Conservation (phyloP, 35 echinoderm and acorn worm species). For the Stichopus chloronotus region DNA sequence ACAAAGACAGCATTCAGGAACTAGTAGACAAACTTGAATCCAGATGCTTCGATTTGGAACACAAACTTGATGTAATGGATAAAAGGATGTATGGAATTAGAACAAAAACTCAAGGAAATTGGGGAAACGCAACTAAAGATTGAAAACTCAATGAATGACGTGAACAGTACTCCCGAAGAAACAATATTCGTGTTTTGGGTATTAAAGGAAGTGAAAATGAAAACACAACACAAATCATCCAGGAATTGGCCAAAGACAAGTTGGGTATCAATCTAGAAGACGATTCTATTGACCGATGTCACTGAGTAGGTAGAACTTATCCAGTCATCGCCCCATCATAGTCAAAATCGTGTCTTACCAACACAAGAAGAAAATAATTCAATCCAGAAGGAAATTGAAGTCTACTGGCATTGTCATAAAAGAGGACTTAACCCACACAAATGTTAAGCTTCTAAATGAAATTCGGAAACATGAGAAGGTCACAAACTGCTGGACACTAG, state of each 20-base stretch:
- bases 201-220: neutral
- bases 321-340: neutral
- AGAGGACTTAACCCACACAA: neutral
- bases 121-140: neutral
- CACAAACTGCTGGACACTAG: neutral
- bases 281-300: neutral
- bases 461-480: neutral
- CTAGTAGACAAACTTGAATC: neutral
- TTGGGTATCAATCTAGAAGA: neutral
- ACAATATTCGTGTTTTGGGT: constrained; percentile 30
- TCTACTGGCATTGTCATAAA: neutral
- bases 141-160: constrained; percentile 14
- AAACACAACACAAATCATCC: constrained; percentile 5
- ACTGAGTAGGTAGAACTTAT: neutral
- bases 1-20: neutral
- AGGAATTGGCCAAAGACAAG: constrained; percentile 9
- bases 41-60: constrained; percentile 15
- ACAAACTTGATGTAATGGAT: neutral
- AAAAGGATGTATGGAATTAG: neutral
- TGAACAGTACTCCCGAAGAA: constrained; percentile 25
- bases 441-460: neutral
- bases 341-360: neutral
- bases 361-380: neutral
- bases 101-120: neutral
- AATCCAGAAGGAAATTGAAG: neutral